Base-by-base conservation (phyloP, 1,140 invertebrate genomes). In the Notospermus geniculatus region DNA sequence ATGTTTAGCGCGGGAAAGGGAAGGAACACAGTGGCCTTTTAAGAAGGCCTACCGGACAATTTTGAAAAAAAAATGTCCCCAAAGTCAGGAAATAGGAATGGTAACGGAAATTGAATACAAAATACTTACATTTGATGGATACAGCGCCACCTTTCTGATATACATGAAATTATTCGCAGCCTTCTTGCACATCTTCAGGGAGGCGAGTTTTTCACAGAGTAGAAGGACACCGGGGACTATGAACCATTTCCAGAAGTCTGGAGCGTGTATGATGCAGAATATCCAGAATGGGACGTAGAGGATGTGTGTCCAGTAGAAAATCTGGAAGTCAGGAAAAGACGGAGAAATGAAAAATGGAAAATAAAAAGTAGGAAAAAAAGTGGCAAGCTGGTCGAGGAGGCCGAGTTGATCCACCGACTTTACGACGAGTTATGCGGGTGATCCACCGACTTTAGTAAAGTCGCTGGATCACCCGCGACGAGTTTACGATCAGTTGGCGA, bases 211-310 rank as follows among this genome's bases (percentile, higher is more conserved):
- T 81, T 98, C 94, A 0, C 92, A 78, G 0, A 90, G 52, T 74
- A 91, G 97, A 0, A 95, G 82, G 0, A 88, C 67, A 0, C 91
- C 92, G 0, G 94, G 94, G 1, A 87, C 78, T 13, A 95, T 78
- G 72, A 97, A 93, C 94, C 94, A 97, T 78, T 92, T 94, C 93
- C 93, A 97, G 78, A 95, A 97, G 72, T 91, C 92, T 0, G 92
- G 91, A 0, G 88, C 92, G 76, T 98, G 95, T 32, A 96, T 82
- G 22, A 96, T 87, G 2, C 90, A 81, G 0, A 96, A 79, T 29
- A 93, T 83, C 90, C 90, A 95, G 75, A 95, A 97, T 0, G 90
- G 89, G 17, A 95, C 82, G 76, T 95, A 97, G 36, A 98, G 81
- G 30, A 94, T 82, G 81, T 97, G 95, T 0, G 91, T 92, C 90